A percentile compares a stretch with the other conserved stretches of the same genome.
Conservation (phyloP, 2,888 invertebrate genomes). For the Tetragonisca angustula region DNA sequence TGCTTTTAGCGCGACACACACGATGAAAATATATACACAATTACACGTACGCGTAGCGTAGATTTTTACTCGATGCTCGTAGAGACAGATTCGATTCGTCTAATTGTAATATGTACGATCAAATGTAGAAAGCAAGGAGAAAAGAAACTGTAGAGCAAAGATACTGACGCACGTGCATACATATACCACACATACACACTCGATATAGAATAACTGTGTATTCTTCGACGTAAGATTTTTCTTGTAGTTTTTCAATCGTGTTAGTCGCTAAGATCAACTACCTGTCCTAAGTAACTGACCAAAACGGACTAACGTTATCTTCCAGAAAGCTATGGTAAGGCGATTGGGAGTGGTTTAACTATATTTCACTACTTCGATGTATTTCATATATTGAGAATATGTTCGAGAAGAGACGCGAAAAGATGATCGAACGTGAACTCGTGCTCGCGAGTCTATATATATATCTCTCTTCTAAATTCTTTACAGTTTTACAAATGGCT, state of each 20-base stretch:
- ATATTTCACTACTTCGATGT: background rate
- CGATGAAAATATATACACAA: background rate
- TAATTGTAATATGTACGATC: background rate
- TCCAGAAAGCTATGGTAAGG: constrained; percentile 22
- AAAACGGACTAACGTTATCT: constrained; percentile 45
- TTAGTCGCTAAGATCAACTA: constrained; percentile 49
- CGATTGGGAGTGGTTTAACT: background rate
- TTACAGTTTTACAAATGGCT: background rate
- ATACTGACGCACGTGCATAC: background rate
- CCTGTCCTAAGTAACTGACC: constrained; percentile 46
- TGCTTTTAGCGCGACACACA: constrained; percentile 16
- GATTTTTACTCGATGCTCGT: background rate
- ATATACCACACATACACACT: background rate
- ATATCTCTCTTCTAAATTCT: background rate
- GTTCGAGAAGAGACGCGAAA: background rate
- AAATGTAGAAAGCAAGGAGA: background rate
- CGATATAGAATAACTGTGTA: constrained; percentile 15
- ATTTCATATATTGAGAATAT: background rate
- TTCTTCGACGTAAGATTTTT: constrained; percentile 41
- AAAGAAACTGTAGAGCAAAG: background rate
- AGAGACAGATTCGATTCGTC: background rate
- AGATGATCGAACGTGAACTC: constrained; percentile 2
- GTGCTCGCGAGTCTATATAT: background rate
- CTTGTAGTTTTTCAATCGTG: constrained; percentile 55
- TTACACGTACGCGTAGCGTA: background rate